phyloP scores from a whole-genome alignment of 2,797 vertebrate genomes.

The Hoplostethus atlanticus region DNA sequence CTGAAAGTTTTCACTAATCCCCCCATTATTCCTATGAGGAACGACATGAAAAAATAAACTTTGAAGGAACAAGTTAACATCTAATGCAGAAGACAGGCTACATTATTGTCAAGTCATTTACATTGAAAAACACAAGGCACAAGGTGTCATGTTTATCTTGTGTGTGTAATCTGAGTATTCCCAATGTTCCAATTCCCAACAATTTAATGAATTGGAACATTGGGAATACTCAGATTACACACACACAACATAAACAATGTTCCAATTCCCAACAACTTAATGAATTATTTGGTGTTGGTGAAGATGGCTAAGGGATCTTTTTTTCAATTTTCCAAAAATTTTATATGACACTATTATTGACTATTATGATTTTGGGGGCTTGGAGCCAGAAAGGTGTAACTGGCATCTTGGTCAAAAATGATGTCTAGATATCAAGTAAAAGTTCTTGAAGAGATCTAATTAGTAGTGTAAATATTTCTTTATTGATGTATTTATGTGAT shows the following conservation, averaged over 20 bases:
- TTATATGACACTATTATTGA: not conserved
- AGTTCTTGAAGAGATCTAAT: too few relatives aligned
- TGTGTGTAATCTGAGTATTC: not conserved
- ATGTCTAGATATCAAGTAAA: too few relatives aligned
- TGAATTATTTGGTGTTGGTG: not conserved
- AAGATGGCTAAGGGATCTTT: not conserved
- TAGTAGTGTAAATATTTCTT: too few relatives aligned
- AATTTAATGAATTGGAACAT: not conserved
- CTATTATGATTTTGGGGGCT: too few relatives aligned
- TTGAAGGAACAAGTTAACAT: constrained; percentile 20
- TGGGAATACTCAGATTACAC: too few relatives aligned
- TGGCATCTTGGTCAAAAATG: too few relatives aligned
- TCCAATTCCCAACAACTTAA: not conserved
- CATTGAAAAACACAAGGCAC: not conserved
- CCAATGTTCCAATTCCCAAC: not conserved
- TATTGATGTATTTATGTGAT: too few relatives aligned
- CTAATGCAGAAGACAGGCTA: not conserved
- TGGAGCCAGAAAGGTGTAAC: too few relatives aligned
- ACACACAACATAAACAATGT: not conserved
- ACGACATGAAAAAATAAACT: constrained; percentile 32
- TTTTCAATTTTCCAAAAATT: too few relatives aligned
- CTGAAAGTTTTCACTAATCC: constrained; percentile 68
- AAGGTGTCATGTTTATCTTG: not conserved
- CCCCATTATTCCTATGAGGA: constrained; percentile 38
- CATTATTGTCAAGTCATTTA: not conserved